Evolutionary conservation across 1,140 invertebrate genomes (phyloP), one percentile per base, ranked within the genome.

Genomic region (Drosophila prosaltans): DNA sequence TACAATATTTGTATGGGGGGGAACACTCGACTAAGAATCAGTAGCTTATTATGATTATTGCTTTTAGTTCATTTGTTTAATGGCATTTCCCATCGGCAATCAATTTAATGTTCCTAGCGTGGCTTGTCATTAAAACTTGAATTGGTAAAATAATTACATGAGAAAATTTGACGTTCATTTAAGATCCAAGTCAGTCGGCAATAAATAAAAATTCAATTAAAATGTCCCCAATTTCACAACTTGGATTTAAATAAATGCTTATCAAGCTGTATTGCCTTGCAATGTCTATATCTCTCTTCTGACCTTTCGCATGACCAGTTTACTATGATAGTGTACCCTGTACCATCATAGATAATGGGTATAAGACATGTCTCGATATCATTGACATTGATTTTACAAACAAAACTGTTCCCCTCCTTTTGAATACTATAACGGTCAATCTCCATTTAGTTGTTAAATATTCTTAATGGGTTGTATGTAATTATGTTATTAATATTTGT

Each of bases 31-130:
- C 24, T 51, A 36, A 66, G 51, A 60, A 43, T 51, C 64, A 24
- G 58, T 58, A 41, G 62, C 71, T 81, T 85, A 81, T 86, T 81
- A 79, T 88, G 83, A 68, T 79, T 86, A 86, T 88, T 76, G 83
- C 82, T 83, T 80, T 72, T 72, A 77, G 80, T 80, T 83, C 66
- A 88, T 86, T 88, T 86, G 69, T 83, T 88, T 86, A 88, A 88
- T 88, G 84, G 72, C 68, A 75, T 72, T 75, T 43, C 30, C 62
- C 45, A 21, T 24, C 26, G 71, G 57, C 72, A 78, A 74, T 78
- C 54, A 78, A 71, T 74, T 78, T 78, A 78, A 78, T 78, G 75
- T 70, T 62, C n/a, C n/a, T 45, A 39, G 70, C 69, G 32, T 62
- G 65, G 40, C 45, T 51, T 65, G 65, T 62, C 61, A 69, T 69